A percentile compares a stretch with the other conserved stretches of the same genome.
Conservation (phyloP, 2,797 vertebrate species). For the Poliocrania exsul region DNA sequence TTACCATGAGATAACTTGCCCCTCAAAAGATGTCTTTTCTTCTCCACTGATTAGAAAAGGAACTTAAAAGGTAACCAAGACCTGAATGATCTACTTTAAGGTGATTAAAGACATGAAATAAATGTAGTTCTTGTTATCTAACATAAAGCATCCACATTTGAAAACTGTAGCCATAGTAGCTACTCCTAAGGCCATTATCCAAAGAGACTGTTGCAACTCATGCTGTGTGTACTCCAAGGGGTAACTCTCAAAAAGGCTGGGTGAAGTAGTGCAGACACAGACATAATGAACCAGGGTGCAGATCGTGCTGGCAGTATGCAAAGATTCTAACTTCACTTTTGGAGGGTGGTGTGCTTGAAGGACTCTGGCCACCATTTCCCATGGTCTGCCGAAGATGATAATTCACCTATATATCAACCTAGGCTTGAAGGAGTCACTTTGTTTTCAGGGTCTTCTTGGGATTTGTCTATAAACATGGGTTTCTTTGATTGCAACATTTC, state of each 20-base stretch:
- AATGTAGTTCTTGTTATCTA: neutral
- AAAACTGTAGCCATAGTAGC: conserved; percentile 30
- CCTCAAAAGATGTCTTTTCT: neutral
- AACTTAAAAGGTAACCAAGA: neutral
- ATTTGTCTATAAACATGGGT: neutral
- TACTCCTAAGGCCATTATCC: neutral
- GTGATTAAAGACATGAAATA: neutral
- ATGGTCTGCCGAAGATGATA: neutral
- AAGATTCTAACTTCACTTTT: neutral
- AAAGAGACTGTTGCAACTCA: conserved; percentile 11
- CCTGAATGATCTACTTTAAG: neutral
- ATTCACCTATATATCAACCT: neutral
- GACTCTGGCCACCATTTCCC: neutral
- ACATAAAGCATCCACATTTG: neutral
- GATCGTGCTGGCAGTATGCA: neutral
- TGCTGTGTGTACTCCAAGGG: neutral
- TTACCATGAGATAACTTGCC: neutral
- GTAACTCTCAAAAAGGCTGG: neutral
- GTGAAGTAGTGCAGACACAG: neutral
- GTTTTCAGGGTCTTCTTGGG: neutral
- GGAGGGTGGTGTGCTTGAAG: neutral
- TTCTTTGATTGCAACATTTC: neutral
- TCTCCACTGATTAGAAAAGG: conserved; percentile 4
- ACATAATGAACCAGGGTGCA: neutral
- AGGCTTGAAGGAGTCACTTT: neutral